Conservation (phyloP, 2,113 vertebrate species). For the Solea solea region DNA sequence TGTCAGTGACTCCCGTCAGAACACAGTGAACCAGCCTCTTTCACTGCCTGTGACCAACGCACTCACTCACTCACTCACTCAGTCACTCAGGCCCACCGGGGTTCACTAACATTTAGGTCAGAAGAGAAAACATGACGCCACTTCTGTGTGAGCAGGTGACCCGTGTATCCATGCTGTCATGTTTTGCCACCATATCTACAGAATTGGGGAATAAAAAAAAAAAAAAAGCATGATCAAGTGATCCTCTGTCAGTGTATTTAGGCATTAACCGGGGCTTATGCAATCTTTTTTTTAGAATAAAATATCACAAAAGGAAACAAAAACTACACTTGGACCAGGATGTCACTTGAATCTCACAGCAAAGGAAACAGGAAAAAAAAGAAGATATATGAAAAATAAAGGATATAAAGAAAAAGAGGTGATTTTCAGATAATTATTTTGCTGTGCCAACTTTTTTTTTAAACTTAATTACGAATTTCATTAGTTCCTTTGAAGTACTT, state of each 20-base stretch:
- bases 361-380: slow-evolving; percentile 15
- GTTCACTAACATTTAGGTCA: slow-evolving; percentile 37
- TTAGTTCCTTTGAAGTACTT: slow-evolving; percentile 88
- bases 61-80: slow-evolving; percentile 48
- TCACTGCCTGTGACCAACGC: slow-evolving; percentile 75
- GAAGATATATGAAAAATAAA: not conserved
- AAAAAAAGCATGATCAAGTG: slow-evolving; percentile 4
- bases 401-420: slow-evolving; percentile 30
- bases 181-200: slow-evolving; percentile 49
- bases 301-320: slow-evolving; percentile 12
- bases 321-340: slow-evolving; percentile 50
- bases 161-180: slow-evolving; percentile 23
- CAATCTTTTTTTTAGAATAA: slow-evolving; percentile 38
- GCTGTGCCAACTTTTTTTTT: slow-evolving; percentile 84
- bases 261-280: slow-evolving; percentile 64
- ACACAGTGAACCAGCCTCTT: slow-evolving; percentile 74
- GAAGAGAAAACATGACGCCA: slow-evolving; percentile 23
- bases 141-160: slow-evolving; percentile 35
- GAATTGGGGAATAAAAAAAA: not conserved
- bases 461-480: slow-evolving; percentile 72
- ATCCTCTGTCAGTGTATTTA: slow-evolving; percentile 43
- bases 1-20: slow-evolving; percentile 59
- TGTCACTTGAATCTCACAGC: slow-evolving; percentile 56
- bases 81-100: slow-evolving; percentile 50
- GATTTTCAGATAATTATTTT: slow-evolving; percentile 69